Evolutionary conservation across 2,888 invertebrate species (phyloP), one percentile per base, ranked within the genome.

Genomic region (Acleris laterana): DNA sequence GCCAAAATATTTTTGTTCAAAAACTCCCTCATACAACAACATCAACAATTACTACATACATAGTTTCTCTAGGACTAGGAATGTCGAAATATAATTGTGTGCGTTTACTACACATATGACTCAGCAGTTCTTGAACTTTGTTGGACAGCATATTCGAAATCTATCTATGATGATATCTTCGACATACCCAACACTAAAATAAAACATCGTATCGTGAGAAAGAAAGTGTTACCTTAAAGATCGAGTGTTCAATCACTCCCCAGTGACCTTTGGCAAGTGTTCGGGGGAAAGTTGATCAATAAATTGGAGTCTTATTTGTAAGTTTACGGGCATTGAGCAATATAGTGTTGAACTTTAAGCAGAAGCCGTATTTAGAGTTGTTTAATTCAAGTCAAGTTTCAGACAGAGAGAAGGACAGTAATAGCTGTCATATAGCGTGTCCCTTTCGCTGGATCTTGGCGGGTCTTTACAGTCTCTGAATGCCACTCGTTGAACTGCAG

Each of bases 211-310:
- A 50, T 42, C 51, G 65, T 66, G 65, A 53, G 61, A 66, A 61
- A 20, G 44, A 66, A 66, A 57, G 65, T 51, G 65, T 65, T 65
- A 60, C 65, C 65, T 61, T 66, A 57, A 61, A 63, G 56, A 56
- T 66, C 32, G 51, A 57, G 46, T 44, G 56, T 51, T 66, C 65
- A 56, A 66, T 66, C 61, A 61, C 56, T 56, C 51, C 25, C 38
- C 22, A 20, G 44, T 60, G 60, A 66, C 65, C 61, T 66, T 66
- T 66, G 56, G 61, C 60, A 65, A 60, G 64, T 60, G 61, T 46
- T 46, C 61, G 22, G 50, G 61, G 49, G 65, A 66, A 66, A 61
- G 65, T 16, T 61, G 60, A 1, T 20, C 65, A 32, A 60, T 65
- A 66, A 61, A 66, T 57, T 66, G 50, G 44, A 61, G 52, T 38